Base-by-base conservation (phyloP, 2,888 invertebrate genomes). In the Sacculina carcini region DNA sequence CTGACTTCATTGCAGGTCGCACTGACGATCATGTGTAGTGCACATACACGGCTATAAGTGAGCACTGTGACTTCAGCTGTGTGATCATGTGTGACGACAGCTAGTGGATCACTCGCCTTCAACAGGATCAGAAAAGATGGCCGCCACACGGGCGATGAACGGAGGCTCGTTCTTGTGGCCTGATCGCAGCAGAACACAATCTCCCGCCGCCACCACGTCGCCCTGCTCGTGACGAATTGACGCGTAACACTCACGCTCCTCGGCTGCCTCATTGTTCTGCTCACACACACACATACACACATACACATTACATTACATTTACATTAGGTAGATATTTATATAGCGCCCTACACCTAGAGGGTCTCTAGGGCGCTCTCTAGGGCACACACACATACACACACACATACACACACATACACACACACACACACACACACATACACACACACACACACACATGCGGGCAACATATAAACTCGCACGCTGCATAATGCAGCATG, bases 81-180 rank as follows among this genome's bases (percentile, higher is more conserved):
- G 24, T 32, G n/a, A 52, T 42, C 24, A 3, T 40, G 12, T 29
- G 29, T 7, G 29, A 7, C n/a, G 12, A 52, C n/a, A 52, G 24
- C 9, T 54, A 32, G 23, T 21, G 24, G 39, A 21, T 28, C 9
- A 61, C 70, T 69, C 65, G 86, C 90, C 87, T 66, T 86, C 84
- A 51, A 82, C 81, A 3, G 86, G 82, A 69, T 87, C 85, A 67
- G 90, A 87, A 89, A 90, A 94, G 31, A 94, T 73, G 53, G 84
- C 79, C 51, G 86, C 84, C 56, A 94, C 82, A 69, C 90, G 82
- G 48, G 92, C 94, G 50, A 94, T 86, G 67, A 80, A 94, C 24
- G 94, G 94, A 59, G 89, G 73, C 63, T 87, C 85, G 59, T 78
- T 82, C 61, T 77, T 79, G 62, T 71, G 75, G 50, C 84, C 84